phyloP scores from a whole-genome alignment of 37 sponge, comb jelly and placozoan species.

The Oscarella lobularis region DNA sequence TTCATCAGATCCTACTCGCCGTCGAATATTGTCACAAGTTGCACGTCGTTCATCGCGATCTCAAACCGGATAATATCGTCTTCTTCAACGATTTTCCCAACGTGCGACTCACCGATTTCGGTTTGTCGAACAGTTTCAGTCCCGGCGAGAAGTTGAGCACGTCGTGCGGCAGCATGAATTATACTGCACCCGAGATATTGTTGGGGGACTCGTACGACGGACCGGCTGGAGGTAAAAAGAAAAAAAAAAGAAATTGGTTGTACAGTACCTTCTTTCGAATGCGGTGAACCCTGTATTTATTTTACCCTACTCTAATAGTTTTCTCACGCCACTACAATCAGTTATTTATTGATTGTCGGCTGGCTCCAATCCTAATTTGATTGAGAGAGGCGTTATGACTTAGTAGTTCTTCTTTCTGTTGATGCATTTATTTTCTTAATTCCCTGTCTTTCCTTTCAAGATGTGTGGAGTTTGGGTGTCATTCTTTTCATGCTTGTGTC shows the following conservation, averaged over 20 bases:
- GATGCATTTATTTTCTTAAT: too few species aligned
- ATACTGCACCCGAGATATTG: slow-evolving; percentile 94
- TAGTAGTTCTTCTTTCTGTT: too few species aligned
- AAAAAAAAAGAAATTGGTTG: too few species aligned
- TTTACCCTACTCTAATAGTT: too few species aligned
- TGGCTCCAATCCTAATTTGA: too few species aligned
- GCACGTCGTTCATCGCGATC: slow-evolving; percentile 91
- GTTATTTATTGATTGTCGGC: too few species aligned
- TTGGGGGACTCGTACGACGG: slow-evolving; percentile 87
- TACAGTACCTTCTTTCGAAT: too few species aligned
- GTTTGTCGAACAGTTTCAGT: slow-evolving; percentile 73
- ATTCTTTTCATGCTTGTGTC: slow-evolving; percentile 88
- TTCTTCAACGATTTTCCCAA: slow-evolving; percentile 43
- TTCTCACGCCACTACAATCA: too few species aligned
- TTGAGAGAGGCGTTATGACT: too few species aligned
- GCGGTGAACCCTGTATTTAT: too few species aligned
- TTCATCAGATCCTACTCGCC: slow-evolving; percentile 74
- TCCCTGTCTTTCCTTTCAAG: slow-evolving; percentile 38
- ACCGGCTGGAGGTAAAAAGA: slow-evolving; percentile 79
- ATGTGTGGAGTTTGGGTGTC: slow-evolving; percentile 97
- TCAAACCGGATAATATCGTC: slow-evolving; percentile 95
- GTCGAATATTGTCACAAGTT: slow-evolving; percentile 89
- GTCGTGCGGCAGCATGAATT: slow-evolving; percentile 84
- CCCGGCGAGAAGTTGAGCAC: slow-evolving; percentile 91
- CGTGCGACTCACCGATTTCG: slow-evolving; percentile 92